phyloP scores from a whole-genome alignment of 2,113 vertebrate genomes.

The Elephas maximus region DNA sequence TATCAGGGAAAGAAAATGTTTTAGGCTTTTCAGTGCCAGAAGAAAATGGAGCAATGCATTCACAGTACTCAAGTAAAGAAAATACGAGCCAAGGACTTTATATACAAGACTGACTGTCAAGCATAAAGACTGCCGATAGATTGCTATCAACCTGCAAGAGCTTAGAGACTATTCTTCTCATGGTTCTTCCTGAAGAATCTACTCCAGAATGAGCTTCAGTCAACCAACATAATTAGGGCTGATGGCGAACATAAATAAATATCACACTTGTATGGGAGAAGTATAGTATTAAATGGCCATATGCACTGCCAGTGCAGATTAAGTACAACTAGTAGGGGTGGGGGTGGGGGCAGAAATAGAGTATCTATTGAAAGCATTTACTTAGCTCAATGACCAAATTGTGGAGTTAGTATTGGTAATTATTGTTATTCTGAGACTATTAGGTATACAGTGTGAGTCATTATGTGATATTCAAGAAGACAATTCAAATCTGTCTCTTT shows the following conservation, averaged over 20 bases:
- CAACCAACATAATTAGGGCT: not conserved
- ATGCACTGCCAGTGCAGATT: not conserved
- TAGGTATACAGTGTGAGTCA: not conserved
- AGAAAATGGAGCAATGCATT: constrained; percentile 58
- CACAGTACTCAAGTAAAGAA: constrained; percentile 11
- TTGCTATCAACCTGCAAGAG: not conserved
- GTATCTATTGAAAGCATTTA: not conserved
- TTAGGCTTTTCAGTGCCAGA: constrained; percentile 6
- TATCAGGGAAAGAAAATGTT: constrained; percentile 50
- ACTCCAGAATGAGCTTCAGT: constrained; percentile 26
- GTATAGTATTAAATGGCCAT: not conserved
- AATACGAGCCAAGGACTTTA: constrained; percentile 43
- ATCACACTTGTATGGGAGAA: not conserved
- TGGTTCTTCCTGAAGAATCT: constrained; percentile 38
- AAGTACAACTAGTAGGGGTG: not conserved
- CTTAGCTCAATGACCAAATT: not conserved
- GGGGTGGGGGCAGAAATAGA: not conserved
- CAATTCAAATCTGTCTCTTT: not conserved
- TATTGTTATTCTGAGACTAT: not conserved
- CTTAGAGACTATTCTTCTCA: not conserved
- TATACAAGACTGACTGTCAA: not conserved
- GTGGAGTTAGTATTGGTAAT: not conserved
- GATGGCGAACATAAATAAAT: not conserved
- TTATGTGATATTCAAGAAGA: not conserved
- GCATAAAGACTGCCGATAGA: not conserved